Conservation (phyloP, 2,797 vertebrate species). For the Acanthurus leucopareius region DNA sequence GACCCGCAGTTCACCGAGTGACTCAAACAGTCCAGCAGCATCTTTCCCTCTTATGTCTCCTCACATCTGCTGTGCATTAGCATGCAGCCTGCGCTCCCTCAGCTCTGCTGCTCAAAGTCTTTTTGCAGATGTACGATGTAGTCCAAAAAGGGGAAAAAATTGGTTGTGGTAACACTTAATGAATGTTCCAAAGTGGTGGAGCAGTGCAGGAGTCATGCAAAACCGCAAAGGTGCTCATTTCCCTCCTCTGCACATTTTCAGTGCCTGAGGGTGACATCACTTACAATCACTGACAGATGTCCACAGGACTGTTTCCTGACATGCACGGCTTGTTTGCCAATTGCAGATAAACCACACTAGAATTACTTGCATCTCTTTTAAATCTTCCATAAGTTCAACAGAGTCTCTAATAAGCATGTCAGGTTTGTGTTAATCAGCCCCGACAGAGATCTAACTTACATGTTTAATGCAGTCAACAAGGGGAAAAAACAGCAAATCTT, state of each 20-base stretch:
- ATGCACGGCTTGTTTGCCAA: constrained; percentile 22
- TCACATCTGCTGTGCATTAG: constrained; percentile 84
- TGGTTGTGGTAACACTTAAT: constrained; percentile 52
- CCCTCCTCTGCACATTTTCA: constrained; percentile 52
- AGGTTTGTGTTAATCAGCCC: constrained; percentile 14
- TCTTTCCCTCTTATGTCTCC: constrained; percentile 59
- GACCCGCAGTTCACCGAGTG: constrained; percentile 40
- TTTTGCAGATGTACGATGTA: constrained; percentile 75
- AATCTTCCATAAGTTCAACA: constrained; percentile 16
- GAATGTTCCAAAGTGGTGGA: constrained; percentile 61
- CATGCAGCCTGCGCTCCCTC: constrained; percentile 67
- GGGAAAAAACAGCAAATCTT: not conserved
- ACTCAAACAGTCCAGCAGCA: constrained; percentile 64
- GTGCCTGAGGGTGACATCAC: constrained; percentile 73
- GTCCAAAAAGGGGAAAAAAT: not conserved
- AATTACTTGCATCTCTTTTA: constrained; percentile 23
- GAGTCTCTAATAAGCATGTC: not conserved
- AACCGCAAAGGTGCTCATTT: constrained; percentile 49
- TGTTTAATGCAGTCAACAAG: constrained; percentile 15
- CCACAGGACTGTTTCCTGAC: constrained; percentile 45
- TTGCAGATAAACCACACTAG: constrained; percentile 42
- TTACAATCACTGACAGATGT: constrained; percentile 73
- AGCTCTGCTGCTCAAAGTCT: constrained; percentile 65
- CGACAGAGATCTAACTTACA: constrained; percentile 3
- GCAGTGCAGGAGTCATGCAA: constrained; percentile 24